Percentiles rank a stretch among this genome's conserved stretches.
Evolutionary conservation across 2,888 invertebrate species (phyloP).

Genomic region (Eugnorisma glareosa): DNA sequence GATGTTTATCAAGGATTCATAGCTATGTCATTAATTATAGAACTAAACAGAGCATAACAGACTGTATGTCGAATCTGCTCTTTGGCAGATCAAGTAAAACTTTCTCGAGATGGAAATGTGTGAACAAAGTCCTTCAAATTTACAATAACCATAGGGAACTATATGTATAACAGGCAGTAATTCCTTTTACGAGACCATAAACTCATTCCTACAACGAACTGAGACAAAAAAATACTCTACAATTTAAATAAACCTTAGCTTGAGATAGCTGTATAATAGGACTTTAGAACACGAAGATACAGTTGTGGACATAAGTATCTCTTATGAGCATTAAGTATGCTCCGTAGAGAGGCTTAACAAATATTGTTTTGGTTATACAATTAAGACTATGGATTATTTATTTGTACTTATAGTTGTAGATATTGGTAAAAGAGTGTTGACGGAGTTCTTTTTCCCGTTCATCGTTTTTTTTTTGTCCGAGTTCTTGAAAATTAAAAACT

Average conservation of each 20-base stretch:
- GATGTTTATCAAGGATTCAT: not conserved
- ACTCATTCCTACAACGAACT: constrained; percentile 12
- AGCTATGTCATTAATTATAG: not conserved
- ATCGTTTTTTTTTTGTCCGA: not conserved
- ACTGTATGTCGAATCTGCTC: not conserved
- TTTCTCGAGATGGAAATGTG: not conserved
- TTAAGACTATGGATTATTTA: no score
- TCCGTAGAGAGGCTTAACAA: not conserved
- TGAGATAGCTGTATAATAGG: not conserved
- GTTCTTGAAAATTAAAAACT: not conserved
- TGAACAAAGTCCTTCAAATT: not conserved
- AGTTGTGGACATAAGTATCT: not conserved
- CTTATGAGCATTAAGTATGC: no score
- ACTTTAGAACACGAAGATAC: not conserved
- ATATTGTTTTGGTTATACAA: not conserved
- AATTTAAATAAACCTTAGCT: constrained; percentile 25
- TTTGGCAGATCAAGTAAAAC: not conserved
- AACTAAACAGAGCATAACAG: not conserved
- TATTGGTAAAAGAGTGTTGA: not conserved
- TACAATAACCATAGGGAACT: not conserved
- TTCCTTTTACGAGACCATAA: not conserved
- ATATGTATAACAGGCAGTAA: not conserved
- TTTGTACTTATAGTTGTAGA: not conserved
- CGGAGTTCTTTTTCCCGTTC: not conserved
- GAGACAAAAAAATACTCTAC: not conserved